Conservation (phyloP, 2,888 invertebrate species). For the Mimas tiliae region DNA sequence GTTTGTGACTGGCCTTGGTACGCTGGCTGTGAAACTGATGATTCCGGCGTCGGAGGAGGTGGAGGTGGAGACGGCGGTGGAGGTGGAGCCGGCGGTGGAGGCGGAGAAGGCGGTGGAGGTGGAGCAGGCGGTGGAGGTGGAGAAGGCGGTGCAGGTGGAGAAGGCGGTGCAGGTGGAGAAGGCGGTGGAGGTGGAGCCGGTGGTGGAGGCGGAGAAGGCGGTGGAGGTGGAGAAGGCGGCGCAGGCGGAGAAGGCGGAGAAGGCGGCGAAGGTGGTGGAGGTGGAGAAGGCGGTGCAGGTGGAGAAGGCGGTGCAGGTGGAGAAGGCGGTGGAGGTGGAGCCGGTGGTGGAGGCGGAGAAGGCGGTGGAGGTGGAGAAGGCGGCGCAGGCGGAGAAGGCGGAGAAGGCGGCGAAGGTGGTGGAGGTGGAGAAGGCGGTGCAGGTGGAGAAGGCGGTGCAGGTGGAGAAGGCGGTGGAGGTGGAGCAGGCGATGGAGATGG, state of each 20-base stretch:
- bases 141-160: slow-evolving; percentile 16
- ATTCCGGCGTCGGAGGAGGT: background rate
- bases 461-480: slow-evolving; percentile 28
- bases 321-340: background rate
- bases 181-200: slow-evolving; percentile 8
- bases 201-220: background rate
- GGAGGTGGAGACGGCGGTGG: background rate
- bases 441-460: slow-evolving; percentile 6
- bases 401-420: slow-evolving; percentile 34
- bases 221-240: background rate
- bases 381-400: background rate
- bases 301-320: slow-evolving; percentile 35
- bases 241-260: slow-evolving; percentile 15
- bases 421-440: slow-evolving; percentile 43
- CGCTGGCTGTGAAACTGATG: slow-evolving; percentile 31
- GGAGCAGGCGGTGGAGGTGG: background rate
- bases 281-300: slow-evolving; percentile 29
- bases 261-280: slow-evolving; percentile 29
- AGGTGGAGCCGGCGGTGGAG: background rate
- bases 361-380: background rate
- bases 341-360: background rate
- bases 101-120: slow-evolving; percentile 11
- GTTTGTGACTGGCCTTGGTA: slow-evolving; percentile 46
- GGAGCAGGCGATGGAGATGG: slow-evolving; percentile 24
- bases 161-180: background rate